phyloP scores from a whole-genome alignment of 2,888 invertebrate species.

The Sminthurides aquaticus region DNA sequence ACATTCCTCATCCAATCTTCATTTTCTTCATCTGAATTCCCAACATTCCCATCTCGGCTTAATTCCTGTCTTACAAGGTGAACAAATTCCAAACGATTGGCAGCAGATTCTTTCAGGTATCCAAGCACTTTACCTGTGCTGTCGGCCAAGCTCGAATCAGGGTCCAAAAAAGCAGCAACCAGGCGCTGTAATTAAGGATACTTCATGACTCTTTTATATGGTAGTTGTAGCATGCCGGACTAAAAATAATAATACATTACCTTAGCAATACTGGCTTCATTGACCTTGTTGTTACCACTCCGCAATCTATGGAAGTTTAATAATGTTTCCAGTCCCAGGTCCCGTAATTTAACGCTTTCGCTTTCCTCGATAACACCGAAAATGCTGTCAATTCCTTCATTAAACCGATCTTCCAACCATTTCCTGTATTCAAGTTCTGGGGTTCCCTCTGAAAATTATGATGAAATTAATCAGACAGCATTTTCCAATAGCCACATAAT shows the following conservation, averaged over 20 bases:
- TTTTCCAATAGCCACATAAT: no score
- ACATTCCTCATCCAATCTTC: constrained; percentile 32
- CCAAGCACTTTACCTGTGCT: not conserved
- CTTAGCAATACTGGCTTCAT: no score
- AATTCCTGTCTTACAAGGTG: not conserved
- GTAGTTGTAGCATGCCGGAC: no score
- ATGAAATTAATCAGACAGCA: no score
- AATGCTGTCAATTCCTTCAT: constrained; percentile 53
- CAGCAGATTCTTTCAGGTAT: not conserved
- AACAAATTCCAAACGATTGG: constrained; percentile 5
- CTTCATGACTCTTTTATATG: no score
- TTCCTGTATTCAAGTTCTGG: constrained; percentile 58
- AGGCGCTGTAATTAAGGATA: constrained; percentile 2
- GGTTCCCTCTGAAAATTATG: not conserved
- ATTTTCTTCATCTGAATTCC: constrained; percentile 5
- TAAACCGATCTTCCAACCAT: constrained; percentile 66
- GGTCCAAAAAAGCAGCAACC: constrained; percentile 11
- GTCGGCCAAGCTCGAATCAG: constrained; percentile 5
- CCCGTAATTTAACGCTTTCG: constrained; percentile 43
- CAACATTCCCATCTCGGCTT: not conserved
- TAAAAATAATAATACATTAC: no score
- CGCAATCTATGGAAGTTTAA: not conserved
- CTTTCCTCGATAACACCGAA: no score
- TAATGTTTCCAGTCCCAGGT: constrained; percentile 14
- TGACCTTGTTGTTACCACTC: not conserved